Percentiles rank a stretch among this genome's conserved stretches.
These are phyloP conservation scores for Trisateles emortualis DNA, from an alignment of 2,888 invertebrate species.

Conservation along the genomic window DNA sequence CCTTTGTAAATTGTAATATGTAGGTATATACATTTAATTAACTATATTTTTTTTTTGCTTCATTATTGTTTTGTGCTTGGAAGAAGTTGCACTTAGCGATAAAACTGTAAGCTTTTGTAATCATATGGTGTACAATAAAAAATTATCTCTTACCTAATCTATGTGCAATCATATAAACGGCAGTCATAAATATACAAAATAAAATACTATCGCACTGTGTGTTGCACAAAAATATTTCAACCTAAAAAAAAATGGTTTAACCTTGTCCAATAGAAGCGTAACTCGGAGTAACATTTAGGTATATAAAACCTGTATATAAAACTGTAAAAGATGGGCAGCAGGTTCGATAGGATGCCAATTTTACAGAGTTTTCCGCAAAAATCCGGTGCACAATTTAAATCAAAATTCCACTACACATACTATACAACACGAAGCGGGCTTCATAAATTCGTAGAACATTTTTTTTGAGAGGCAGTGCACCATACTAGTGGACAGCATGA, in stretches of 20 bases:
- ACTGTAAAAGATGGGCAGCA: slow-evolving; percentile 38
- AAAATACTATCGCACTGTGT: no score
- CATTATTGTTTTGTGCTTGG: no score
- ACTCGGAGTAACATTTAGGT: slow-evolving; percentile 3
- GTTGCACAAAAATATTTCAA: neutral
- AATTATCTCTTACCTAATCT: no score
- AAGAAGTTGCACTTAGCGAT: no score
- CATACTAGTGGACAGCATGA: no score
- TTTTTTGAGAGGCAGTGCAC: no score
- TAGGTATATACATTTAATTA: no score
- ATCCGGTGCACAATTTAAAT: slow-evolving; percentile 32
- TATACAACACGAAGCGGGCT: slow-evolving; percentile 14
- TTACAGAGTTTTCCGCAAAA: slow-evolving; percentile 22
- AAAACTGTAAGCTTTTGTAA: no score
- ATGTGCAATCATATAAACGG: neutral
- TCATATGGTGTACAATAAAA: no score
- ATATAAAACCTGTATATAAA: slow-evolving; percentile 22
- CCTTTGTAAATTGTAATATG: no score
- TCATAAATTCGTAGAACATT: slow-evolving; percentile 23
- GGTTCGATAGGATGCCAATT: slow-evolving; percentile 21
- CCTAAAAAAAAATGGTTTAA: neutral
- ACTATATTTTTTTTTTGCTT: no score
- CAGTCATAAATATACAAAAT: neutral
- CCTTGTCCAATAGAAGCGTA: slow-evolving; percentile 20
- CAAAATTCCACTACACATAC: slow-evolving; percentile 18